Percentiles rank a stretch among this genome's conserved stretches.
Evolutionary conservation across 2,113 vertebrate species (phyloP).

Genomic region (Lota lota): DNA sequence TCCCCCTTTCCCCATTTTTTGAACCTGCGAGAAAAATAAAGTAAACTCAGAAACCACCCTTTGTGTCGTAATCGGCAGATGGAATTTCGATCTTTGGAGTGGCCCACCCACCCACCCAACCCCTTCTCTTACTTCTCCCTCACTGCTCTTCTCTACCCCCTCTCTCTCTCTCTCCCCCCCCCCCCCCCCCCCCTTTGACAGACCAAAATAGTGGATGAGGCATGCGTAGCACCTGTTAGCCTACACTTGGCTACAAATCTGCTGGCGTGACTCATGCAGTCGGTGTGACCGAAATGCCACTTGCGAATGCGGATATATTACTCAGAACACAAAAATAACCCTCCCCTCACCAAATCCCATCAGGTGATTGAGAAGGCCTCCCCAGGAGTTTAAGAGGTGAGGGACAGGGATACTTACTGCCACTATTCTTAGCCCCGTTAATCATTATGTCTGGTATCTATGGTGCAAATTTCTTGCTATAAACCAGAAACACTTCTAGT

Average conservation of each 20-base stretch:
- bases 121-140: not conserved
- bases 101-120: not conserved
- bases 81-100: conserved; percentile 26
- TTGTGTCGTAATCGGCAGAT: conserved; percentile 14
- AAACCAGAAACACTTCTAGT: too few relatives aligned
- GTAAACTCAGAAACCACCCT: not conserved
- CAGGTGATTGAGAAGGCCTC: conserved; percentile 6
- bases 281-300: conserved; percentile 4
- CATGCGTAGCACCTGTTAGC: conserved; percentile 20
- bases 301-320: conserved; percentile 8
- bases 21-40: conserved; percentile 3
- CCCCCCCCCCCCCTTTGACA: conserved; percentile 1
- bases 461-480: too few relatives aligned
- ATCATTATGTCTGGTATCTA: too few relatives aligned
- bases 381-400: conserved; percentile 9
- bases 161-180: not conserved
- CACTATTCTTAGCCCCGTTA: not conserved
- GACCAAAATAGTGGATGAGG: conserved; percentile 31
- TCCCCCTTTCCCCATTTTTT: not conserved
- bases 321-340: conserved; percentile 29
- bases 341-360: too few relatives aligned
- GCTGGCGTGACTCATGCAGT: conserved; percentile 39
- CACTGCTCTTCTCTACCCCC: not conserved
- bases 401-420: not conserved
- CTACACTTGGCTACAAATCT: conserved; percentile 26